phyloP scores from a whole-genome alignment of 2,113 vertebrate species.

The Poecilia latipinna region DNA sequence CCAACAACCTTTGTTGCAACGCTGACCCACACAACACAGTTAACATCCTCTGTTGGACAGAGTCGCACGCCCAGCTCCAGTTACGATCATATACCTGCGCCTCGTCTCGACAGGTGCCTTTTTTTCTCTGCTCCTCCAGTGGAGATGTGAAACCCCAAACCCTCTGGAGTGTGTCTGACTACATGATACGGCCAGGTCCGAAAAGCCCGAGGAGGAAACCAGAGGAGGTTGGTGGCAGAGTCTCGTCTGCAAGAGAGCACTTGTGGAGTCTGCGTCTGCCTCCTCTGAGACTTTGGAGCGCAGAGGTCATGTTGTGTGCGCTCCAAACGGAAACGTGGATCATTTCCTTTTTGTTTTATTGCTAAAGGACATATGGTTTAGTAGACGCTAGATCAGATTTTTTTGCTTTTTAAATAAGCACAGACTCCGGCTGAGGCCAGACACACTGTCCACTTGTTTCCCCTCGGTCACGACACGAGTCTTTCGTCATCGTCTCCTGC shows the following conservation, averaged over 20 bases:
- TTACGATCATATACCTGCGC: slow-evolving; percentile 62
- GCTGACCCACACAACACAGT: slow-evolving; percentile 49
- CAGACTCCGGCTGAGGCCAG: slow-evolving; percentile 2
- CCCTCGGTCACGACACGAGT: slow-evolving; percentile 35
- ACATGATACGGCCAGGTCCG: slow-evolving; percentile 34
- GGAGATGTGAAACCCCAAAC: slow-evolving; percentile 64
- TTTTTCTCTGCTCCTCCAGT: slow-evolving; percentile 51
- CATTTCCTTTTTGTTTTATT: slow-evolving; percentile 55
- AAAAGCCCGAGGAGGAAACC: slow-evolving; percentile 2
- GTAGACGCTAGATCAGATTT: slow-evolving; percentile 38
- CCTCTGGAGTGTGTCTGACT: slow-evolving; percentile 61
- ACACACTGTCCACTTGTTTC: slow-evolving; percentile 51
- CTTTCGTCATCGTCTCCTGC: slow-evolving; percentile 50
- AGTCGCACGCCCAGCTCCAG: slow-evolving; percentile 53
- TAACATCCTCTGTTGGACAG: slow-evolving; percentile 56
- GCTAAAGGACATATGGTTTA: slow-evolving; percentile 30
- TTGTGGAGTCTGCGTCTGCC: slow-evolving; percentile 22
- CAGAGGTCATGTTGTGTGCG: slow-evolving; percentile 23
- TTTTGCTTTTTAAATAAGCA: slow-evolving; percentile 29
- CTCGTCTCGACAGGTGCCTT: slow-evolving; percentile 65
- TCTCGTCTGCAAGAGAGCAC: slow-evolving; percentile 12
- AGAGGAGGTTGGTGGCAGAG: slow-evolving; percentile 3
- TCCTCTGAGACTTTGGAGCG: slow-evolving; percentile 41
- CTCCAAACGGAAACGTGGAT: slow-evolving; percentile 55
- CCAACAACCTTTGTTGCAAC: slow-evolving; percentile 58